Conservation (phyloP, 2,888 invertebrate species). For the Aspidiotus rigidus region DNA sequence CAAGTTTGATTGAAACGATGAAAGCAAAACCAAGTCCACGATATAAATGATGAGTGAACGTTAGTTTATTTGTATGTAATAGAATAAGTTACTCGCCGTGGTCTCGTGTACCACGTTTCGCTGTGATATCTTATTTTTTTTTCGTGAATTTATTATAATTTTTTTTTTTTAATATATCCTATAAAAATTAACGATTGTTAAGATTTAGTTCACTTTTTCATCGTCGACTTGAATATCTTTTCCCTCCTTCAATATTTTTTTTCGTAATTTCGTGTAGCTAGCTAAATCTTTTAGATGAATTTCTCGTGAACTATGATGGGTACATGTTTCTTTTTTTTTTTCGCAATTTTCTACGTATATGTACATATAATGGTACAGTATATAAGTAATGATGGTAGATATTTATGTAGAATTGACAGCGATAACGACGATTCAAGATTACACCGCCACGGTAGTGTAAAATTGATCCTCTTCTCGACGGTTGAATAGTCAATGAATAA, state of each 20-base stretch:
- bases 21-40: no score
- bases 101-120: constrained; percentile 8
- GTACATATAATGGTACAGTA: neutral
- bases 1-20: no score
- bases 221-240: neutral
- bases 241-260: neutral
- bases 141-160: neutral
- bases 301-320: constrained; percentile 1
- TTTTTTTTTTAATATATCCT: neutral
- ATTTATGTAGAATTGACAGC: no score
- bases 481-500: neutral
- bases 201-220: constrained; percentile 3
- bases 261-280: neutral
- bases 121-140: constrained; percentile 15
- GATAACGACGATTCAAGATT: no score
- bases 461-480: neutral
- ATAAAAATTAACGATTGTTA: constrained; percentile 10
- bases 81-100: constrained; percentile 7
- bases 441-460: no score
- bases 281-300: constrained; percentile 3
- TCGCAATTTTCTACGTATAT: constrained; percentile 1
- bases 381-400: constrained; percentile 2
- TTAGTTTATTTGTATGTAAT: neutral
- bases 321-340: constrained; percentile 5
- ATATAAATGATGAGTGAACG: no score